Conservation (phyloP, 2,888 invertebrate genomes). For the Incurvaria masculella region DNA sequence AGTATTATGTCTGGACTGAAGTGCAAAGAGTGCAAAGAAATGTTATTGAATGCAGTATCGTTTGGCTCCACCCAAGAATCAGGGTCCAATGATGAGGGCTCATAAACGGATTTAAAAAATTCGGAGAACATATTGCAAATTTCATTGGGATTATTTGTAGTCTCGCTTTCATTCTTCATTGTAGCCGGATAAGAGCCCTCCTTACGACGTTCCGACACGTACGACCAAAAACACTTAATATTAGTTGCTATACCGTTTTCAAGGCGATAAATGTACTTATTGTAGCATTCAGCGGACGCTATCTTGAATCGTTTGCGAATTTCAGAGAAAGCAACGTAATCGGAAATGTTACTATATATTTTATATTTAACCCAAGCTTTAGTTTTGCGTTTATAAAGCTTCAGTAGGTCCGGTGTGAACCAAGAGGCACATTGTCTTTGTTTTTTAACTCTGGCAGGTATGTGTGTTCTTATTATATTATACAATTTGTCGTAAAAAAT, state of each 20-base stretch:
- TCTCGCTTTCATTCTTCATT: not conserved
- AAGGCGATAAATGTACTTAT: not conserved
- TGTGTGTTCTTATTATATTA: slow-evolving; percentile 9
- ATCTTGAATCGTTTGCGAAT: slow-evolving; percentile 10
- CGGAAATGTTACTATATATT: slow-evolving; percentile 10
- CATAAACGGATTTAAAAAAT: not conserved
- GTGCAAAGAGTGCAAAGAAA: no score
- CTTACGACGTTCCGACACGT: slow-evolving; percentile 1
- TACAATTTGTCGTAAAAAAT: slow-evolving; percentile 10
- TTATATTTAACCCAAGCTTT: slow-evolving; percentile 13
- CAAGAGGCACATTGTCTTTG: slow-evolving; percentile 5
- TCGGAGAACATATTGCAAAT: not conserved
- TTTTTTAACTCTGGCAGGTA: slow-evolving; percentile 6
- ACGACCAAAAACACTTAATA: slow-evolving; percentile 5
- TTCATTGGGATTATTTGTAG: not conserved
- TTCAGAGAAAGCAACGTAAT: slow-evolving; percentile 10
- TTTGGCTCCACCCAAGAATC: no score
- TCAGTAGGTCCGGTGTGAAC: slow-evolving; percentile 4
- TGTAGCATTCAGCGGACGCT: slow-evolving; percentile 2
- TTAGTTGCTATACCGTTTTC: not conserved
- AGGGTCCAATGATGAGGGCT: no score
- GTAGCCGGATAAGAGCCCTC: not conserved
- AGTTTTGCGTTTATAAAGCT: slow-evolving; percentile 12
- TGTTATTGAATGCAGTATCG: no score
- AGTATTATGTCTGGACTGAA: no score